These are phyloP conservation scores for Catharus minimus DNA, from an alignment of 2,113 vertebrate species.

Conservation along the genomic window DNA sequence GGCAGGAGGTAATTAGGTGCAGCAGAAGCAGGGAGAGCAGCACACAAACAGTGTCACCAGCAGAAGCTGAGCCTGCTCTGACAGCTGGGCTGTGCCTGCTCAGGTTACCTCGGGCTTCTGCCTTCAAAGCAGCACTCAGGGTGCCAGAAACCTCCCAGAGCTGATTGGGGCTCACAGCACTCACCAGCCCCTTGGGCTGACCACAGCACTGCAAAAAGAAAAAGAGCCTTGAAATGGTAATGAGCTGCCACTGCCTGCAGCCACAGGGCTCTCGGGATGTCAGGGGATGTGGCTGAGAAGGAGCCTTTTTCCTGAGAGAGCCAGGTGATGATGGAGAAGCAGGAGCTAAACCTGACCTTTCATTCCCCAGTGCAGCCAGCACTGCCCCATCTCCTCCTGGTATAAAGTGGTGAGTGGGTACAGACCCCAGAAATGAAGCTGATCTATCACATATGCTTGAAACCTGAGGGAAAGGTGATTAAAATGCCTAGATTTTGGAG, in stretches of 20 bases:
- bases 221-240: background rate
- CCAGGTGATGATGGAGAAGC: background rate
- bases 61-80: background rate
- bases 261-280: accelerated
- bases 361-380: accelerated
- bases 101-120: accelerated
- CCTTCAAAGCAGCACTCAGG: background rate
- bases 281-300: background rate
- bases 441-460: background rate
- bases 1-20: background rate
- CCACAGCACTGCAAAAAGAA: background rate
- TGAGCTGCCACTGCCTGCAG: accelerated
- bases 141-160: background rate
- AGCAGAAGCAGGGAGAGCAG: background rate
- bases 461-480: background rate
- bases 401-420: no score
- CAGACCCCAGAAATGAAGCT: background rate
- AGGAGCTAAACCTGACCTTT: background rate
- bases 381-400: background rate
- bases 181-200: accelerated
- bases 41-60: background rate
- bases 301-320: background rate
- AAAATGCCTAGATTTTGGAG: background rate
- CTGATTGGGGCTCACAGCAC: background rate
- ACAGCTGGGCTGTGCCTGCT: background rate